Percentiles rank a stretch among this genome's conserved stretches.
phyloP scores from a whole-genome alignment of 2,113 vertebrate species.

The Panthera uncia region DNA sequence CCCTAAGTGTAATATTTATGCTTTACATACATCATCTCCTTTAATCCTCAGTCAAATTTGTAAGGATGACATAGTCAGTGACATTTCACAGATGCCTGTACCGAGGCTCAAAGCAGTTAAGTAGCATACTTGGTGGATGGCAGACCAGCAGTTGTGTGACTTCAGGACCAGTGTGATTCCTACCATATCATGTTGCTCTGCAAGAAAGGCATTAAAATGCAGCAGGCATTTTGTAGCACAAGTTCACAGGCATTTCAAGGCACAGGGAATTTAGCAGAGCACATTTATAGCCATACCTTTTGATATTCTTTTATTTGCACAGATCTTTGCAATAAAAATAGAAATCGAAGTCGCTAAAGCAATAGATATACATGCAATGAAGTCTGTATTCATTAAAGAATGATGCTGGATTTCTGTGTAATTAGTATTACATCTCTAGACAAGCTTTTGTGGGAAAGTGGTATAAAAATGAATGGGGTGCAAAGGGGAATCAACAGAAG shows the following conservation, averaged over 20 bases:
- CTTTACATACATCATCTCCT: background rate
- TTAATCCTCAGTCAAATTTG: background rate
- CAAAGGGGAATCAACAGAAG: conserved; percentile 35
- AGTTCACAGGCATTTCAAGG: conserved; percentile 42
- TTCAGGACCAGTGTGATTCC: background rate
- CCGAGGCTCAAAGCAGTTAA: conserved; percentile 5
- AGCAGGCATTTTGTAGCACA: conserved; percentile 51
- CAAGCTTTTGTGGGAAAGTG: conserved; percentile 28
- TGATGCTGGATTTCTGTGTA: conserved; percentile 58
- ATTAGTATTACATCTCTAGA: conserved; percentile 60
- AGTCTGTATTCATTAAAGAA: conserved; percentile 66
- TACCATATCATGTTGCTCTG: background rate
- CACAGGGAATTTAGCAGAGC: conserved; percentile 55
- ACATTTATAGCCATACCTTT: conserved; percentile 55
- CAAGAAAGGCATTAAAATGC: conserved; percentile 58
- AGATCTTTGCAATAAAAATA: conserved; percentile 73
- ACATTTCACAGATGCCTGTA: background rate
- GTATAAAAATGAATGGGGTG: conserved; percentile 48
- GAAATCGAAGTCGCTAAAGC: conserved; percentile 67
- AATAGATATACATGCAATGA: conserved; percentile 64
- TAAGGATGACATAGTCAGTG: background rate
- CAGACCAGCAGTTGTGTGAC: background rate
- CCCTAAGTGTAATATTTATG: background rate
- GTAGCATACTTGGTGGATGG: background rate
- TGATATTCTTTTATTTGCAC: conserved; percentile 78